A percentile compares a stretch with the other conserved stretches of the same genome.
Evolutionary conservation across 2,113 vertebrate species (phyloP).

Genomic region (Oryzias curvinotus): DNA sequence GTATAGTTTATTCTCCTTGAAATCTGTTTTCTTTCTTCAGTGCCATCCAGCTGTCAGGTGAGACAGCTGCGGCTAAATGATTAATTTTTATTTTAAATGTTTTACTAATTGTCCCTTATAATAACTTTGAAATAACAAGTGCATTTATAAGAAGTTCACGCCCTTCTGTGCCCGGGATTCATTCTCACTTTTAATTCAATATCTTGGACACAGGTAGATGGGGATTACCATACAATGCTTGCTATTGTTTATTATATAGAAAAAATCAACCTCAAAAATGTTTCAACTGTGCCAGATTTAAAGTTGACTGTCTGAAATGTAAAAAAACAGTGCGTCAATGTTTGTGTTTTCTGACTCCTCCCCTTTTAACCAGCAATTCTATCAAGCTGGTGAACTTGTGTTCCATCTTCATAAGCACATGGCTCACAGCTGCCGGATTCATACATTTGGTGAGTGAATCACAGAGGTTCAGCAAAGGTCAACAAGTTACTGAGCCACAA

Average conservation of each 20-base stretch:
- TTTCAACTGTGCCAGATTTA: background rate
- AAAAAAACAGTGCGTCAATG: constrained; percentile 16
- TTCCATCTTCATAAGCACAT: constrained; percentile 99
- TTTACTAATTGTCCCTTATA: too few relatives aligned
- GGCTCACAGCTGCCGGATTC: constrained; percentile 98
- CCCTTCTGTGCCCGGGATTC: too few relatives aligned
- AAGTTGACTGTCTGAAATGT: background rate
- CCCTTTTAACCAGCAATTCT: constrained; percentile 88
- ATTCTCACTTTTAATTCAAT: too few relatives aligned
- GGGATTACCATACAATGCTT: background rate
- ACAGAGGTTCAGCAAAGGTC: constrained; percentile 2
- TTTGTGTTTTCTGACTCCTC: constrained; percentile 53
- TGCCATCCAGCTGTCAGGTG: too few relatives aligned
- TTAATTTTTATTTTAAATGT: too few relatives aligned
- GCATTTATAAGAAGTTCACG: too few relatives aligned
- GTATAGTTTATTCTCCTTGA: too few relatives aligned
- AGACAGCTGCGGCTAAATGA: too few relatives aligned
- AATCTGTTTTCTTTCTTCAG: too few relatives aligned
- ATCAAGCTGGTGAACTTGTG: constrained; percentile 99
- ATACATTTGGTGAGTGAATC: constrained; percentile 94
- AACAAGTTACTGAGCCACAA: constrained; percentile 15
- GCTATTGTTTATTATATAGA: background rate
- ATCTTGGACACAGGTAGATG: too few relatives aligned
- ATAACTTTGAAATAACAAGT: too few relatives aligned
- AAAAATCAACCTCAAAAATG: background rate